These are phyloP conservation scores for Alectoris magna DNA, from an alignment of 2,797 vertebrate genomes.

Conservation along the genomic window DNA sequence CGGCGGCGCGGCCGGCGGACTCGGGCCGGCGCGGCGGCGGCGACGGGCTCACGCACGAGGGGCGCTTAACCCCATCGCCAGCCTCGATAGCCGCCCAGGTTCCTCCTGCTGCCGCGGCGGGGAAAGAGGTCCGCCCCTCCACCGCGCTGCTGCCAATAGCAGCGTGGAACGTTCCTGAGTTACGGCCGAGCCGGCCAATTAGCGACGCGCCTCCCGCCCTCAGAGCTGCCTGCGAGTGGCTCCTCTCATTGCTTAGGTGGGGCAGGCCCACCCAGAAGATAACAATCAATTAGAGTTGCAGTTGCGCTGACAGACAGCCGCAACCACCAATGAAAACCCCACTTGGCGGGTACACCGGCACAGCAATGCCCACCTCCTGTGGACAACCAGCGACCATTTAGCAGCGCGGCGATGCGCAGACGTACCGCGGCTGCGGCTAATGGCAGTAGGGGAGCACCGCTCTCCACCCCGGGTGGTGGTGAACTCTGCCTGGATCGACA, in stretches of 20 bases:
- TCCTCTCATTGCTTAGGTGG: background rate
- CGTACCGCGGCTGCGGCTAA: background rate
- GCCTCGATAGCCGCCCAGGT: conserved; percentile 71
- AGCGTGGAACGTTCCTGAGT: background rate
- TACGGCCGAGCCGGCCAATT: background rate
- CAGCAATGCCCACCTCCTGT: background rate
- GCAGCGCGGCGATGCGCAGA: background rate
- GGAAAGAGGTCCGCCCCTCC: conserved; percentile 51
- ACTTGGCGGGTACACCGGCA: background rate
- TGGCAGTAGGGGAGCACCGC: fast-evolving
- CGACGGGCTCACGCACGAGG: conserved; percentile 60
- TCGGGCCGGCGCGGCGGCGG: conserved; percentile 1
- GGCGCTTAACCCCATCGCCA: conserved; percentile 77
- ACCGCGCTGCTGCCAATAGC: background rate
- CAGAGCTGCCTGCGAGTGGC: background rate
- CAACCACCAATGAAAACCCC: fast-evolving
- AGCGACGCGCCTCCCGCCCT: fast-evolving
- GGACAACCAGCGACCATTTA: background rate
- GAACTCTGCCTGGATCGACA: fast-evolving
- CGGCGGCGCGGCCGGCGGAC: conserved; percentile 12
- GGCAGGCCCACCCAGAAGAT: background rate
- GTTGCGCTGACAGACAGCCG: background rate
- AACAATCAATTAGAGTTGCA: fast-evolving
- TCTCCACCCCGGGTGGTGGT: fast-evolving
- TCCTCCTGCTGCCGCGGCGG: conserved; percentile 79